Evolutionary conservation across 2,797 vertebrate species (phyloP).

Genomic region (Oreonectes daqikongensis): DNA sequence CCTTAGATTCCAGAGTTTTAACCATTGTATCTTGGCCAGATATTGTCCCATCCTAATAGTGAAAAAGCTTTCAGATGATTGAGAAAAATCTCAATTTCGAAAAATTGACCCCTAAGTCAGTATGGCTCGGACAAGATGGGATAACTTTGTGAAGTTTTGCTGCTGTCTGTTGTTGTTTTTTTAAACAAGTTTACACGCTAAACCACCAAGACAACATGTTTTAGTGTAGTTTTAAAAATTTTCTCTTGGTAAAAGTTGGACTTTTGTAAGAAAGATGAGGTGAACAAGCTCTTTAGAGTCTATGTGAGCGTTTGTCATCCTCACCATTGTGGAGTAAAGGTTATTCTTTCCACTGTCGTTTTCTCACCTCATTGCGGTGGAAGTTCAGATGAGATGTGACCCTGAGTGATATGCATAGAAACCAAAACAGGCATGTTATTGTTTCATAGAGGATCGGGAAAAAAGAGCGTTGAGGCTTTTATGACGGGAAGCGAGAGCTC

Average conservation of each 20-base stretch:
- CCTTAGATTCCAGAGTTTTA: no score
- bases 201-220: no score
- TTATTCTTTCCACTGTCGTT: conserved; percentile 29
- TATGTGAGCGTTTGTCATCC: neutral
- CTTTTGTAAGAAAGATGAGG: neutral
- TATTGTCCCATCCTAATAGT: no score
- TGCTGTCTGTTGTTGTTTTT: neutral
- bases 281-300: neutral
- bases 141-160: neutral
- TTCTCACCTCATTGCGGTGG: conserved; percentile 9
- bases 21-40: no score
- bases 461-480: conserved; percentile 51
- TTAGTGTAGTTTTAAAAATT: no score
- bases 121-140: no score
- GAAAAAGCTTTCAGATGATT: no score
- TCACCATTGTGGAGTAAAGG: conserved; percentile 5
- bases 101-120: no score
- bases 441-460: conserved; percentile 46
- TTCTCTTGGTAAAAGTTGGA: no score
- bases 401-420: conserved; percentile 49
- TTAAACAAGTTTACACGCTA: neutral
- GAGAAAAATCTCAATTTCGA: no score
- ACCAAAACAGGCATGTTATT: conserved; percentile 60
- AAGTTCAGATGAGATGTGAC: conserved; percentile 32
- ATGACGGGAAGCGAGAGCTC: conserved; percentile 61